Conservation (phyloP, 2,888 invertebrate species). For the Volucella inanis region DNA sequence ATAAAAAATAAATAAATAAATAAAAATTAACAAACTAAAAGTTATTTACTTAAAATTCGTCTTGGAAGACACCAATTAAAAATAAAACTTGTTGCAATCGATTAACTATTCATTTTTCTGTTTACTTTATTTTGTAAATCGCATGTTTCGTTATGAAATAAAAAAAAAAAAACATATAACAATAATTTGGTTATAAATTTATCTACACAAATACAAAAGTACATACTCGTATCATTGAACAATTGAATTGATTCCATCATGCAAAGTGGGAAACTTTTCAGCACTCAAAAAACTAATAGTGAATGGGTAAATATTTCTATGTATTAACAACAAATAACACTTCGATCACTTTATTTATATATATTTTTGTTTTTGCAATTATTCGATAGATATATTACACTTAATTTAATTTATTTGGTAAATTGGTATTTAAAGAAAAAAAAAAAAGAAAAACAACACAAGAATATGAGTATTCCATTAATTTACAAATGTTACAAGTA, state of each 20-base stretch:
- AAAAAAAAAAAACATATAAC: constrained; percentile 40
- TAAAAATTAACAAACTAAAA: constrained; percentile 29
- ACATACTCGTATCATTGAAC: constrained; percentile 53
- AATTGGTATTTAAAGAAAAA: neutral
- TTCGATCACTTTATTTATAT: neutral
- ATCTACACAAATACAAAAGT: constrained; percentile 58
- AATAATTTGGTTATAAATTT: constrained; percentile 25
- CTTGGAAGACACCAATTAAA: constrained; percentile 5
- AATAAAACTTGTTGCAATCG: constrained; percentile 18
- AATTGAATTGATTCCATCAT: constrained; percentile 64
- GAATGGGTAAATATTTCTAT: constrained; percentile 72
- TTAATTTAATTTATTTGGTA: constrained; percentile 10
- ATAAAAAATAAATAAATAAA: too few relatives aligned
- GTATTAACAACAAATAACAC: constrained; percentile 50
- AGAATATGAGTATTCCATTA: too few relatives aligned
- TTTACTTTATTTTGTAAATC: constrained; percentile 55
- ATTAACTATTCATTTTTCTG: constrained; percentile 35
- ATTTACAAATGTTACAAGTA: constrained; percentile 8
- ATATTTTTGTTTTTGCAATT: neutral
- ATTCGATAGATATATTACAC: neutral
- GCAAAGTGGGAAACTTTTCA: constrained; percentile 64
- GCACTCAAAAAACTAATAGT: constrained; percentile 63
- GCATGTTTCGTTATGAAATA: constrained; percentile 60
- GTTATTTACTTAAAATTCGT: constrained; percentile 15
- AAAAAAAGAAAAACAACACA: too few relatives aligned